These are phyloP conservation scores for Melopsittacus undulatus DNA, from an alignment of 2,797 vertebrate species.

Conservation along the genomic window DNA sequence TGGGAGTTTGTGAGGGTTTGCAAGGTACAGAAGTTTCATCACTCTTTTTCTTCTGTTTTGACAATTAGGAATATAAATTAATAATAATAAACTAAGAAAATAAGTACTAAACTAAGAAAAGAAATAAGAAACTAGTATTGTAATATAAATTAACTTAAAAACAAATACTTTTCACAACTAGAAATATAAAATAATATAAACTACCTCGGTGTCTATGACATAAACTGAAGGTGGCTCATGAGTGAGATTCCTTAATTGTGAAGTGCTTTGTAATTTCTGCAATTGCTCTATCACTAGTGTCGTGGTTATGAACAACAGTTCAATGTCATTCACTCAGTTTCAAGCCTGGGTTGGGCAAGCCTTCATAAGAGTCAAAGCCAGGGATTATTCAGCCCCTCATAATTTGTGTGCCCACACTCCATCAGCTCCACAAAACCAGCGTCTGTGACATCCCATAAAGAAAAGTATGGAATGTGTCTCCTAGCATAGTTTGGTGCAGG, in stretches of 20 bases:
- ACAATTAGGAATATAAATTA: background rate
- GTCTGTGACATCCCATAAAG: background rate
- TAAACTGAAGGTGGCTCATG: background rate
- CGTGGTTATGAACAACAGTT: too few species aligned
- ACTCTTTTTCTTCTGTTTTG: background rate
- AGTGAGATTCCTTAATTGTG: background rate
- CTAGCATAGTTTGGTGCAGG: background rate
- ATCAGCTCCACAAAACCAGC: background rate
- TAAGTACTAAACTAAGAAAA: too few species aligned
- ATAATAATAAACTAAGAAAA: too few species aligned
- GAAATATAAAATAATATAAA: background rate
- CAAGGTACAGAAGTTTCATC: background rate
- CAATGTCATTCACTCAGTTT: too few species aligned
- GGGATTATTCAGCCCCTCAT: too few species aligned
- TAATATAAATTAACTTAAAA: background rate
- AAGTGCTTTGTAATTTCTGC: background rate
- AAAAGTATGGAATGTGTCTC: background rate
- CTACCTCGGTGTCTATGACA: background rate
- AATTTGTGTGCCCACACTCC: too few species aligned
- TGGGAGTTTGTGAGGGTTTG: background rate
- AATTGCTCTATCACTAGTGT: background rate
- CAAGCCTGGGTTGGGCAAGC: too few species aligned
- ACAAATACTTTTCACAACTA: background rate
- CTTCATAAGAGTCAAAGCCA: too few species aligned
- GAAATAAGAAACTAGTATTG: too few species aligned